phyloP scores from a whole-genome alignment of 1,140 invertebrate genomes.

The Papilio polyxenes region DNA sequence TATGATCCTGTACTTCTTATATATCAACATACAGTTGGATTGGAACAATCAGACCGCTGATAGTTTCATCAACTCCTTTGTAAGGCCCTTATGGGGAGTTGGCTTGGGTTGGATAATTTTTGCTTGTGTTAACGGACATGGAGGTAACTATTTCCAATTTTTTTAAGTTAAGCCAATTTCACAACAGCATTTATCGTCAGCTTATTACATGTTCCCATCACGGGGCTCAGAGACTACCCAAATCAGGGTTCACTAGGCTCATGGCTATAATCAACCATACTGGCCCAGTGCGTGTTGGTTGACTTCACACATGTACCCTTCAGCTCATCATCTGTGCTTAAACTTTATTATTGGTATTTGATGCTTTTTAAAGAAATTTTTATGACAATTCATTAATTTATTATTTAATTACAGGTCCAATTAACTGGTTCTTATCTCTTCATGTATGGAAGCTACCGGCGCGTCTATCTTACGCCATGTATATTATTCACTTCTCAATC shows the following conservation, averaged over 20 bases:
- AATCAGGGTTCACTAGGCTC: too few species aligned
- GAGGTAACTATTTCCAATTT: constrained; percentile 67
- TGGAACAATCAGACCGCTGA: constrained; percentile 51
- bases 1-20: constrained; percentile 34
- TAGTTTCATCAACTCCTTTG: constrained; percentile 82
- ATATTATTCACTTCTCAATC: constrained; percentile 75
- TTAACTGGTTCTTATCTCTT: constrained; percentile 78
- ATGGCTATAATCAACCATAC: too few species aligned
- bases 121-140: constrained; percentile 81
- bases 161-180: neutral
- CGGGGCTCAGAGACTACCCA: too few species aligned
- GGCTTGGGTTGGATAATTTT: constrained; percentile 85
- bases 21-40: constrained; percentile 43
- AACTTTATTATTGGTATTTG: too few species aligned
- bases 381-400: neutral
- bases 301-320: too few species aligned
- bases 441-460: constrained; percentile 79
- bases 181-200: too few species aligned
- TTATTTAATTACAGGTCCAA: constrained; percentile 62
- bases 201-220: too few species aligned
- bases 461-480: constrained; percentile 79
- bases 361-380: too few species aligned
- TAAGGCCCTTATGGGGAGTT: constrained; percentile 83
- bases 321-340: too few species aligned
- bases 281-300: too few species aligned